Conservation (phyloP, 2,888 invertebrate genomes). For the Congeria kusceri region DNA sequence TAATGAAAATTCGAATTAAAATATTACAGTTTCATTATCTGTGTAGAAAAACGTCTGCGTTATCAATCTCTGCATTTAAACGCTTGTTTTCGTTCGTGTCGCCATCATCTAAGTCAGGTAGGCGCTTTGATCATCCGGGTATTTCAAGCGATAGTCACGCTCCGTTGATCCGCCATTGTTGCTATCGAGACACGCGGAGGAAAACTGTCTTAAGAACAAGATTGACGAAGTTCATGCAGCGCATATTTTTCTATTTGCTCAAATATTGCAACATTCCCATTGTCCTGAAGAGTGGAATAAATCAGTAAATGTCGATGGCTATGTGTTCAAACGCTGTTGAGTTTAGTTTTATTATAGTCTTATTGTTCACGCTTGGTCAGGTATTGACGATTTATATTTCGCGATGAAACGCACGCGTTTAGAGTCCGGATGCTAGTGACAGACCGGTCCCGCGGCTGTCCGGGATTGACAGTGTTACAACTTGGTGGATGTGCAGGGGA, state of each 20-base stretch:
- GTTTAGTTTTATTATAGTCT: slow-evolving; percentile 36
- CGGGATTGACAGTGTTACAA: no score
- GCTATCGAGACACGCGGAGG: slow-evolving; percentile 36
- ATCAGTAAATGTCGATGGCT: slow-evolving; percentile 40
- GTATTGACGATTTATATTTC: no score
- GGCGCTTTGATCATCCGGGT: slow-evolving; percentile 41
- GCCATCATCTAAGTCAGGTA: slow-evolving; percentile 14
- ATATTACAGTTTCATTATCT: no score
- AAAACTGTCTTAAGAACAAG: slow-evolving; percentile 52
- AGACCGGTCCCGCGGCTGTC: no score
- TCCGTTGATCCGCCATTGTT: slow-evolving; percentile 37
- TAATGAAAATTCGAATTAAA: no score
- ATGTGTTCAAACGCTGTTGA: slow-evolving; percentile 31
- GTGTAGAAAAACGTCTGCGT: no score
- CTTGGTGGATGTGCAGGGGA: no score
- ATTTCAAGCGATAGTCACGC: slow-evolving; percentile 48
- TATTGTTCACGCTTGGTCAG: slow-evolving; percentile 24
- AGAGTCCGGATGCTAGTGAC: no score
- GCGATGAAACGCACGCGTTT: no score
- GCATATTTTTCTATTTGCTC: slow-evolving; percentile 38
- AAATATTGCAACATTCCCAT: slow-evolving; percentile 36
- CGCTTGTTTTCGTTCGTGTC: background rate
- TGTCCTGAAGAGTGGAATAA: slow-evolving; percentile 21
- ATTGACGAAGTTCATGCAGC: slow-evolving; percentile 47
- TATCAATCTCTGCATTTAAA: no score